These are phyloP conservation scores for Solenopsis invicta DNA, from an alignment of 1,140 invertebrate genomes.

Conservation along the genomic window DNA sequence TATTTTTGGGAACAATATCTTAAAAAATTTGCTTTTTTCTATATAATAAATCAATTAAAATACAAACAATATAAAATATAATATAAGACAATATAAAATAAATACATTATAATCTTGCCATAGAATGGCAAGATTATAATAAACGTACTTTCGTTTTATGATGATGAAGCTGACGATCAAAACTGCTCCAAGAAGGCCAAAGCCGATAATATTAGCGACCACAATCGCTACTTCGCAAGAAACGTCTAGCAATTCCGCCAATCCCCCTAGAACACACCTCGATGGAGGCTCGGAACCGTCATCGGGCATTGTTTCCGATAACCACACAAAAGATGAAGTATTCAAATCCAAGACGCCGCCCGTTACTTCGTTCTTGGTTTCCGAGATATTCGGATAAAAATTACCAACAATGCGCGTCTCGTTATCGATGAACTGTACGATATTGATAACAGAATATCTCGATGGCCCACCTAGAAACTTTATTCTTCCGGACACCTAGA, in stretches of 20 bases:
- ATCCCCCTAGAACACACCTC: slow-evolving; percentile 89
- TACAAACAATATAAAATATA: neutral
- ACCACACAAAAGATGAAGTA: slow-evolving; percentile 89
- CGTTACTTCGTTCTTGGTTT: slow-evolving; percentile 78
- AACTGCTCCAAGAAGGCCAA: slow-evolving; percentile 88
- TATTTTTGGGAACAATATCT: neutral
- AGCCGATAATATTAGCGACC: slow-evolving; percentile 90
- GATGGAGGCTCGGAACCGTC: slow-evolving; percentile 90
- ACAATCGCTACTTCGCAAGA: slow-evolving; percentile 92
- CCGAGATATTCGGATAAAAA: slow-evolving; percentile 89
- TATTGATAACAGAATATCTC: slow-evolving; percentile 90
- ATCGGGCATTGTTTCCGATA: slow-evolving; percentile 88
- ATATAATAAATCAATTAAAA: neutral
- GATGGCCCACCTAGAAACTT: slow-evolving; percentile 91
- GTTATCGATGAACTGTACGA: slow-evolving; percentile 91
- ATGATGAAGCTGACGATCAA: slow-evolving; percentile 89
- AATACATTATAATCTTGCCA: too few relatives aligned
- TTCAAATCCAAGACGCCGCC: slow-evolving; percentile 88
- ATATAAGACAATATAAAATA: too few relatives aligned
- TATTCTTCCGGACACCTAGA: slow-evolving; percentile 91
- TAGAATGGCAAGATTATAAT: neutral
- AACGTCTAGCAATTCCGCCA: slow-evolving; percentile 90
- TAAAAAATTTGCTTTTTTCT: slow-evolving; percentile 21
- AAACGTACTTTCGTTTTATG: slow-evolving; percentile 90
- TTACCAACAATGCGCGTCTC: slow-evolving; percentile 88